These are phyloP conservation scores for Phyllostomus discolor DNA, from an alignment of 2,113 vertebrate genomes.

Conservation along the genomic window DNA sequence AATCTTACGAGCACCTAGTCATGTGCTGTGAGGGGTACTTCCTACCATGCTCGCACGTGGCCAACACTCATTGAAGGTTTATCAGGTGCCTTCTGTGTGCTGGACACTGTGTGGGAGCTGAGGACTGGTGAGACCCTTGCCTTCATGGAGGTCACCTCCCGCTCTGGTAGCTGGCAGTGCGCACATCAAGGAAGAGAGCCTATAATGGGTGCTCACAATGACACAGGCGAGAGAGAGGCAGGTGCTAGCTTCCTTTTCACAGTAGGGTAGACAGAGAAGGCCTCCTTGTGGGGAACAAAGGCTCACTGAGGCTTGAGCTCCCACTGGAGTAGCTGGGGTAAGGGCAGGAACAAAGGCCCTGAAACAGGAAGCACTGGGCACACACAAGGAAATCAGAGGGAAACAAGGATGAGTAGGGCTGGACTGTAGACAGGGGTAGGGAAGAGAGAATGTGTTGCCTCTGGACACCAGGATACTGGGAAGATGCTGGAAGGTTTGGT, in stretches of 20 bases:
- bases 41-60: fast-evolving
- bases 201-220: neutral
- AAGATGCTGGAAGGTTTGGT: too few species aligned
- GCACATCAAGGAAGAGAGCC: neutral
- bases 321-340: too few species aligned
- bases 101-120: neutral
- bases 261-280: too few species aligned
- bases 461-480: neutral
- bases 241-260: neutral
- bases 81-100: neutral
- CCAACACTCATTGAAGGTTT: neutral
- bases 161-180: neutral
- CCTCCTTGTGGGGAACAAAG: neutral
- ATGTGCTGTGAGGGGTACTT: too few species aligned
- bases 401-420: neutral
- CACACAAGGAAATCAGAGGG: neutral
- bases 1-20: neutral
- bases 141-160: neutral
- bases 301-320: neutral
- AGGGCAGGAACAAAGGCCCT: neutral
- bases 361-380: neutral
- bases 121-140: too few species aligned
- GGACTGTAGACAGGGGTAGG: too few species aligned
- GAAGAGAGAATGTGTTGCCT: neutral
- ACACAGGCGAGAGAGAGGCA: neutral